These are phyloP conservation scores for Brenthis daphne DNA, from an alignment of 2,888 invertebrate genomes.

Conservation along the genomic window DNA sequence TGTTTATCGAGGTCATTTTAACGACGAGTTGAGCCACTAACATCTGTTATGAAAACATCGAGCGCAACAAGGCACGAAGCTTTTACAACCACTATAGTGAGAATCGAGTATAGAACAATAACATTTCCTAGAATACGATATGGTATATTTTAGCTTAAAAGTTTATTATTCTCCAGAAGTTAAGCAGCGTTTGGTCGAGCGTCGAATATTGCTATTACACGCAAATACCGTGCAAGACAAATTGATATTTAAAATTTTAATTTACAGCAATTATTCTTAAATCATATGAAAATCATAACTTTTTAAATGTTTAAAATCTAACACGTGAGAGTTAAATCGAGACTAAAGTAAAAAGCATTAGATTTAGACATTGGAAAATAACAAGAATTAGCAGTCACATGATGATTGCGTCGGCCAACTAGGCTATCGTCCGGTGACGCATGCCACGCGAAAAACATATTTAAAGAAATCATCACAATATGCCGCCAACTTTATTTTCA, in stretches of 20 bases:
- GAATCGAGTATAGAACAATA: constrained; percentile 23
- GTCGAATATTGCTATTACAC: constrained; percentile 33
- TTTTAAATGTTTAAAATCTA: too few species aligned
- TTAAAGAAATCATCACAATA: constrained; percentile 71
- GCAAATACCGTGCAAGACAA: constrained; percentile 30
- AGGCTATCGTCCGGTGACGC: constrained; percentile 65
- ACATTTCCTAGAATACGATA: constrained; percentile 23
- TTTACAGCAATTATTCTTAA: too few species aligned
- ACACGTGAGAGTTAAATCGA: constrained; percentile 31
- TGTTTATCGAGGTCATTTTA: constrained; percentile 36
- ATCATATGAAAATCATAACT: too few species aligned
- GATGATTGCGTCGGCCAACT: constrained; percentile 57
- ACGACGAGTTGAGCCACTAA: constrained; percentile 36
- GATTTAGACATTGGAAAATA: constrained; percentile 62
- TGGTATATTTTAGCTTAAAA: constrained; percentile 26
- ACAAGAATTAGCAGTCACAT: constrained; percentile 66
- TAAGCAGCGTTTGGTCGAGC: constrained; percentile 22
- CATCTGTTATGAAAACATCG: constrained; percentile 38
- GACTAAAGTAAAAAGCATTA: constrained; percentile 45
- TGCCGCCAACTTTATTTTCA: constrained; percentile 56
- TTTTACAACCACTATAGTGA: constrained; percentile 28
- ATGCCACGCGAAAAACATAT: constrained; percentile 57
- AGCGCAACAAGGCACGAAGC: constrained; percentile 37
- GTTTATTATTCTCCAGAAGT: constrained; percentile 24
- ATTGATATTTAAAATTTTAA: constrained; percentile 24